phyloP scores from a whole-genome alignment of 2,888 invertebrate genomes.

The Saturnia pavonia region DNA sequence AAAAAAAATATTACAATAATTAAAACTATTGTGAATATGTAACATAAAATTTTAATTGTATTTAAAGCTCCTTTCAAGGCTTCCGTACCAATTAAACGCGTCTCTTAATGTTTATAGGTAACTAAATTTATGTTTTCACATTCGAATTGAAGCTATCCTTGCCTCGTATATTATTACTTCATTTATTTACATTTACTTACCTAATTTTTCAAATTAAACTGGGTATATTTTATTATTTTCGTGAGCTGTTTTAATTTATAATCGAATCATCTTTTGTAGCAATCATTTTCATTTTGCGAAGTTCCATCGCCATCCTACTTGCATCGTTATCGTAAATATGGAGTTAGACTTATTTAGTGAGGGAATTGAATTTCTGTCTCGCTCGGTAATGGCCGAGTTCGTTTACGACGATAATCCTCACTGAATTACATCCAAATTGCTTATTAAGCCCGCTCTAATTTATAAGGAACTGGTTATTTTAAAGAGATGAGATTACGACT shows the following conservation, averaged over 20 bases:
- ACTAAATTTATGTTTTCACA: background rate
- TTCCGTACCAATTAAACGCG: background rate
- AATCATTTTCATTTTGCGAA: background rate
- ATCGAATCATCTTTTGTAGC: background rate
- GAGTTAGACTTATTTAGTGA: slow-evolving; percentile 53
- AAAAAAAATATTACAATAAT: too few species aligned
- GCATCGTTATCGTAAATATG: slow-evolving; percentile 43
- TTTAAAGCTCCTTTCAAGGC: background rate
- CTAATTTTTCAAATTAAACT: background rate
- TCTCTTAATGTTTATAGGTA: background rate
- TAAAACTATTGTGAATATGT: background rate
- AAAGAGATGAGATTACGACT: background rate
- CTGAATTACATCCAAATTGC: slow-evolving; percentile 15
- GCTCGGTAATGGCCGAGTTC: slow-evolving; percentile 31
- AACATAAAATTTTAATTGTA: background rate
- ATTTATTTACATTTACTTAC: background rate
- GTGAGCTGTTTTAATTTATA: background rate
- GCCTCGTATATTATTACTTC: background rate
- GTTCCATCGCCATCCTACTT: background rate
- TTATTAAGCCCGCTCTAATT: slow-evolving; percentile 12
- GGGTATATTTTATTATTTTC: background rate
- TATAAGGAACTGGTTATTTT: slow-evolving; percentile 3
- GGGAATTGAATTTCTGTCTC: slow-evolving; percentile 63
- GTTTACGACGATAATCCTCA: slow-evolving; percentile 18
- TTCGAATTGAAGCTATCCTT: slow-evolving; percentile 6